phyloP scores from a whole-genome alignment of 2,113 vertebrate genomes.

The Pardalotus punctatus region DNA sequence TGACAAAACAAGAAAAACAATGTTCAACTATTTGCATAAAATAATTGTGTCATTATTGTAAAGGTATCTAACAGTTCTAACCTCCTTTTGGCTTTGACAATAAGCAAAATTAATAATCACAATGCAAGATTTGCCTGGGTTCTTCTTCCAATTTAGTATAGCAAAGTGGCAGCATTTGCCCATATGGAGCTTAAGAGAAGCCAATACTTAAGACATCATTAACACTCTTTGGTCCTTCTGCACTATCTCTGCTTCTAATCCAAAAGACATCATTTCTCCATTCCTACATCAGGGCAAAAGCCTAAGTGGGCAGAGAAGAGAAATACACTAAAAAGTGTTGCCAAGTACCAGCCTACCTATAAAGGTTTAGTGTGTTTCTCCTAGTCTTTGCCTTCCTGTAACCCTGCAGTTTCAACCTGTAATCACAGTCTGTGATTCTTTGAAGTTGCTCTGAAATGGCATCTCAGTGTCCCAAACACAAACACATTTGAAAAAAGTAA shows the following conservation, averaged over 20 bases:
- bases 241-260: not conserved
- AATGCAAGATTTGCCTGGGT: not conserved
- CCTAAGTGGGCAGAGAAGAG: not conserved
- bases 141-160: not conserved
- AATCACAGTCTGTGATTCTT: not conserved
- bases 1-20: not conserved
- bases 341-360: not conserved
- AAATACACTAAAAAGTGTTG: not conserved
- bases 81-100: not conserved
- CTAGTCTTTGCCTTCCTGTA: not conserved
- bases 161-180: not conserved
- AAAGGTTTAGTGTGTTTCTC: not conserved
- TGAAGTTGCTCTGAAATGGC: not conserved
- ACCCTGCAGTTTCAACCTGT: not conserved
- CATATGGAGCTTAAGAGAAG: not conserved
- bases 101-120: constrained; percentile 9
- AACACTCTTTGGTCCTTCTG: constrained; percentile 26
- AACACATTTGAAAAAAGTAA: not conserved
- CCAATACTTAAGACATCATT: not conserved
- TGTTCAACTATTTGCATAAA: not conserved
- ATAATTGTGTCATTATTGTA: not conserved
- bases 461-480: not conserved
- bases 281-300: not conserved
- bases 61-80: not conserved
- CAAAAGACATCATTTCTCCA: not conserved